Conservation (phyloP, 2,113 vertebrate genomes). For the Paradisaea rubra region DNA sequence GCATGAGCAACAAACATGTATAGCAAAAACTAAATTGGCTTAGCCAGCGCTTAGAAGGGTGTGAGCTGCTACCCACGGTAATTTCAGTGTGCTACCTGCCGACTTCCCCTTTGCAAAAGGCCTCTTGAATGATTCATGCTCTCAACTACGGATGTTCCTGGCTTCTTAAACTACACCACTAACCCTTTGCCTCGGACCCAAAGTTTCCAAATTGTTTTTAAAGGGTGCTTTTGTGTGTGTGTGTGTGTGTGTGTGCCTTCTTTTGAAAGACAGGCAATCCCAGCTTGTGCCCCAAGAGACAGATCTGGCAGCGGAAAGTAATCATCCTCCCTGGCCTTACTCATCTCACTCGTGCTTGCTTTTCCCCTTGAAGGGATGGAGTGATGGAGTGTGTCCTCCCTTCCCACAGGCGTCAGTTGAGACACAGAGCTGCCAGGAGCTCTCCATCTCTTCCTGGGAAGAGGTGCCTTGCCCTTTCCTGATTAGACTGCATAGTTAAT, state of each 20-base stretch:
- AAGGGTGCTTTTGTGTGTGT: background rate
- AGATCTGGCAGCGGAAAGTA: background rate
- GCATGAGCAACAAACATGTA: background rate
- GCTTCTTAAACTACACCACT: background rate
- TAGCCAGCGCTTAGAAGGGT: background rate
- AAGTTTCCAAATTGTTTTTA: background rate
- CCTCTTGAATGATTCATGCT: rapidly evolving
- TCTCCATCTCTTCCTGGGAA: background rate
- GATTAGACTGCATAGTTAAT: background rate
- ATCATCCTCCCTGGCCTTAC: background rate
- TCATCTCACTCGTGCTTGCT: background rate
- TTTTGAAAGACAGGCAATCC: background rate
- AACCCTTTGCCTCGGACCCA: background rate
- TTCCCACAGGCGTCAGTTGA: background rate
- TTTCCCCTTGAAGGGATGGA: background rate
- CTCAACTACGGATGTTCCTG: background rate
- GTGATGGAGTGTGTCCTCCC: background rate
- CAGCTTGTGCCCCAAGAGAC: background rate
- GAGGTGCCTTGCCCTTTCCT: background rate
- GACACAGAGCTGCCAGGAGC: rapidly evolving
- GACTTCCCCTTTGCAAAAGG: background rate
- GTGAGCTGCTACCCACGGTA: background rate
- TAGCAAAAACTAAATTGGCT: background rate
- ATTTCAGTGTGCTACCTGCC: background rate
- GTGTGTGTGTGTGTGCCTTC: background rate